Evolutionary conservation across 2,888 invertebrate species (phyloP).

Genomic region (Aethes cnicana): DNA sequence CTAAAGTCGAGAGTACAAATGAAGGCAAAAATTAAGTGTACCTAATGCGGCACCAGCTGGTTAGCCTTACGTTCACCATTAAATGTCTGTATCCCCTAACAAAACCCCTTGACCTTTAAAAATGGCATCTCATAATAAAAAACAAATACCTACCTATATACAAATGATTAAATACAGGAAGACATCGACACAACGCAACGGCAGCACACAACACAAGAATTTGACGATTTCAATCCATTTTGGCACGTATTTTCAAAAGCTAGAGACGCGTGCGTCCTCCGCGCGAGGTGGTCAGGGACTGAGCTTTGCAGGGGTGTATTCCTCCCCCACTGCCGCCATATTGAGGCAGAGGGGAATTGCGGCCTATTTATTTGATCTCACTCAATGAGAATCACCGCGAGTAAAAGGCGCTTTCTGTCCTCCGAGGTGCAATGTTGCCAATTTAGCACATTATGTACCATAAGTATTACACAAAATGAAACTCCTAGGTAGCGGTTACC

Average conservation of each 20-base stretch:
- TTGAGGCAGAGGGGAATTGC: slow-evolving; percentile 29
- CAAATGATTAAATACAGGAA: neutral
- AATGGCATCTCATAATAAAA: neutral
- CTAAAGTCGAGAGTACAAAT: no score
- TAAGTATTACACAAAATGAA: no score
- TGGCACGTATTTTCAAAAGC: neutral
- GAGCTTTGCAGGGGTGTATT: slow-evolving; percentile 41
- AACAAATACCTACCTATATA: slow-evolving; percentile 1
- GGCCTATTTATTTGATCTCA: slow-evolving; percentile 28
- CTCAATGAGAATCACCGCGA: no score
- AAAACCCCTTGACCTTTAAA: slow-evolving; percentile 16
- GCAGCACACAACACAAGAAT: neutral
- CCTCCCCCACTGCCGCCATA: slow-evolving; percentile 32
- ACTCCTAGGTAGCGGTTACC: no score
- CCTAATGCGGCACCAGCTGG: no score
- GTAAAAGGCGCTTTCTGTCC: no score
- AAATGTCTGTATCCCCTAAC: neutral
- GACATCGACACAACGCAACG: neutral
- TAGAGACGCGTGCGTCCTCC: slow-evolving; percentile 39
- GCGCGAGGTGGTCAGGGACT: slow-evolving; percentile 45
- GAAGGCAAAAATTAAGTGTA: no score
- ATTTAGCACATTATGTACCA: slow-evolving; percentile 7
- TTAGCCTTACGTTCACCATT: no score
- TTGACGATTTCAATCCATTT: slow-evolving; percentile 11
- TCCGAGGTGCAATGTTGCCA: no score